Evolutionary conservation across 1,140 invertebrate species (phyloP).

Genomic region (Bombyx mori): ASM3026992v2 NC_085108.1:8351501-8352000

Average conservation of each 20-base stretch:
- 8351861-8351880: slow-evolving; percentile 71
- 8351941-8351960: slow-evolving; percentile 56
- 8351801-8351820: slow-evolving; percentile 78
- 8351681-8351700: slow-evolving; percentile 90
- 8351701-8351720: slow-evolving; percentile 86
- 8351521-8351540: slow-evolving; percentile 67
- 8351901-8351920: slow-evolving; percentile 61
- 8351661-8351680: slow-evolving; percentile 73
- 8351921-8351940: slow-evolving; percentile 61
- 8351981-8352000: slow-evolving; percentile 30
- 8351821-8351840: slow-evolving; percentile 83
- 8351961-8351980: slow-evolving; percentile 26
- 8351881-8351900: slow-evolving; percentile 75
- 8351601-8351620: slow-evolving; percentile 89
- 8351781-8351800: slow-evolving; percentile 77
- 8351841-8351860: slow-evolving; percentile 75
- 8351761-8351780: slow-evolving; percentile 58
- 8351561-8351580: slow-evolving; percentile 81
- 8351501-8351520: slow-evolving; percentile 71
- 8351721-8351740: slow-evolving; percentile 78
- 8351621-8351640: slow-evolving; percentile 85
- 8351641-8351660: slow-evolving; percentile 70
- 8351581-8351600: slow-evolving; percentile 93
- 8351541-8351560: slow-evolving; percentile 49
- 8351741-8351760: slow-evolving; percentile 52